Evolutionary conservation across 2,888 invertebrate species (phyloP).

Genomic region (Carabus problematicus): DNA sequence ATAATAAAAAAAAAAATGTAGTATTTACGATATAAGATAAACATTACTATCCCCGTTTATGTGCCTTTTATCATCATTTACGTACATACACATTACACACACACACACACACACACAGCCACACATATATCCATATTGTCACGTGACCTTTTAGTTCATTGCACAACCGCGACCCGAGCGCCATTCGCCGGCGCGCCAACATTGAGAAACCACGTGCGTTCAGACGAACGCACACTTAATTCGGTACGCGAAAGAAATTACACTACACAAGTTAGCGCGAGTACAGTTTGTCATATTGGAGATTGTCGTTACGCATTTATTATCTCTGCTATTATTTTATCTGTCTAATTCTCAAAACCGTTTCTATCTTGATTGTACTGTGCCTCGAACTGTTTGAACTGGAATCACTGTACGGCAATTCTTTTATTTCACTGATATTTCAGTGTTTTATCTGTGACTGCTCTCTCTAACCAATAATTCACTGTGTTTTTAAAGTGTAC

Average conservation of each 20-base stretch:
- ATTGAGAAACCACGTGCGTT: slow-evolving; percentile 34
- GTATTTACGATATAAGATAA: slow-evolving; percentile 17
- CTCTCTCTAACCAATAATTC: background rate
- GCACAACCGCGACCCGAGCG: slow-evolving; percentile 14
- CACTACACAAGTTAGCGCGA: too few species aligned
- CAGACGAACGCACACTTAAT: too few species aligned
- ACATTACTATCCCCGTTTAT: background rate
- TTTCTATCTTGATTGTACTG: background rate
- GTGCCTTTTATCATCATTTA: background rate
- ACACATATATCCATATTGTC: slow-evolving; percentile 1
- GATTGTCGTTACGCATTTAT: too few species aligned
- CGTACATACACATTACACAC: background rate
- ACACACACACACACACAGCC: background rate
- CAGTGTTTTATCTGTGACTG: background rate
- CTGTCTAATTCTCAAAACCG: too few species aligned
- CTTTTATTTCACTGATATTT: background rate
- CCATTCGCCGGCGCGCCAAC: slow-evolving; percentile 34
- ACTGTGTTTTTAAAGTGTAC: slow-evolving; percentile 13
- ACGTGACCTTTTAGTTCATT: slow-evolving; percentile 28
- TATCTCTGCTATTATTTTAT: too few species aligned
- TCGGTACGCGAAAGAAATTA: too few species aligned
- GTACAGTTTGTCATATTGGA: too few species aligned
- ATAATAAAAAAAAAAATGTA: slow-evolving; percentile 2
- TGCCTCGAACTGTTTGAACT: background rate
- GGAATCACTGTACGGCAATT: background rate